Evolutionary conservation across 2,888 invertebrate genomes (phyloP).

Genomic region (Druceiella hillmani): DNA sequence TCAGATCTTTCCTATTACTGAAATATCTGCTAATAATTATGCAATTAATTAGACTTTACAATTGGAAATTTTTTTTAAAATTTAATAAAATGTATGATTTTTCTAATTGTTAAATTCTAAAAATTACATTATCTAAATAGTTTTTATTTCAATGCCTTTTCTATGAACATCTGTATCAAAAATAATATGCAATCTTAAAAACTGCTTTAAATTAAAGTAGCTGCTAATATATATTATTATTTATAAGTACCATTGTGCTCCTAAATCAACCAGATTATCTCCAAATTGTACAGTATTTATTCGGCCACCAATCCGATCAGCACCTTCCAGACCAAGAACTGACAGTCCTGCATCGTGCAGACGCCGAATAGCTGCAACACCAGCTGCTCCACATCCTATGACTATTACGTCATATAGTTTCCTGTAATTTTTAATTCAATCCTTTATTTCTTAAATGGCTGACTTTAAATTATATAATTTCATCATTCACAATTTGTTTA

Average conservation of each 20-base stretch:
- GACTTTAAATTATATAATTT: too few relatives aligned
- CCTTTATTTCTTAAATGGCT: too few relatives aligned
- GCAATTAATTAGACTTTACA: too few relatives aligned
- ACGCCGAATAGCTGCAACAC: constrained; percentile 45
- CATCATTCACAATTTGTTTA: too few relatives aligned
- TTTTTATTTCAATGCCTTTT: too few relatives aligned
- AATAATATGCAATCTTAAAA: neutral
- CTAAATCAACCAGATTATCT: constrained; percentile 59
- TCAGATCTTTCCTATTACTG: too few relatives aligned
- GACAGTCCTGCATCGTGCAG: constrained; percentile 40
- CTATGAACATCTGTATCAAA: constrained; percentile 2
- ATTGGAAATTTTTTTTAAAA: too few relatives aligned
- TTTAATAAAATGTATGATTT: too few relatives aligned
- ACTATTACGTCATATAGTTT: constrained; percentile 49
- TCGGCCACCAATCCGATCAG: constrained; percentile 59
- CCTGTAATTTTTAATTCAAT: constrained; percentile 27
- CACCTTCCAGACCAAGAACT: constrained; percentile 57
- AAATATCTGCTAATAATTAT: too few relatives aligned
- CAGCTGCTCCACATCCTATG: constrained; percentile 54
- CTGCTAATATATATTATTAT: constrained; percentile 35
- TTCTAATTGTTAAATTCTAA: too few relatives aligned
- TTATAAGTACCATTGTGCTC: constrained; percentile 65
- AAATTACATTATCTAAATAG: too few relatives aligned
- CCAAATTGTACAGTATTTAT: constrained; percentile 49
- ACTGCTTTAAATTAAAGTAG: constrained; percentile 25